Base-by-base conservation (phyloP, 2,113 vertebrate genomes). In the Chionis minor region DNA sequence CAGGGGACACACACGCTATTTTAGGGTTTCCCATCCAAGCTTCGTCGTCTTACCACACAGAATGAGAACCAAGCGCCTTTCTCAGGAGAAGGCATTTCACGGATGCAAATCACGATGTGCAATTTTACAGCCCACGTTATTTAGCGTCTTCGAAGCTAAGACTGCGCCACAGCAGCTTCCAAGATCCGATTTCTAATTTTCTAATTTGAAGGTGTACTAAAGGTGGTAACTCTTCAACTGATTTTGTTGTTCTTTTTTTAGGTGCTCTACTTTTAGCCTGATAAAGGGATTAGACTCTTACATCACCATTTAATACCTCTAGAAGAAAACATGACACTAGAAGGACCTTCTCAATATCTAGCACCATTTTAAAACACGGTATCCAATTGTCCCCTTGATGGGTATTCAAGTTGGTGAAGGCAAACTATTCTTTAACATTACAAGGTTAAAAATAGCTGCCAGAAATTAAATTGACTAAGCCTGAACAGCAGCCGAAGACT, bases 281-380 rank as follows among this genome's bases (percentile, higher is more conserved):
- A 88, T 91, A 78, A 93, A 92, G 80, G 20, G 72, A 94, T 94
- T 45, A 74, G 35, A 78, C 38, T 15, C 47, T 95, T 89, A 74
- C 73, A 79, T 94, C 92, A 90, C 33, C 4, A 0, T 35, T 63
- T 72, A 80, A 90, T 78, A 61, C 75, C 81, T 62, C 26, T 14
- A 35, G 72, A 52, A 93, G 67, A 65, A 58, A 89, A 11, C 69
- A 65, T 4, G 14, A 27, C 4, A 1, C 45, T 26, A 30, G 67
- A 56, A 66, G 58, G 32, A 81, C 82, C 59, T 55, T 71, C 22
- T 88, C 4, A 6, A 55, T n/a, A 51, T 38, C 78, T 7, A 24
- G 56, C 72, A 22, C 28, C 14, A 45, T 33, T 78, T 92, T 49
- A 94, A 72, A 92, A 82, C 20, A 22, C 2, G 4, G n/a, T 49